A percentile compares a stretch with the other conserved stretches of the same genome.
Conservation (phyloP, 1,140 invertebrate species). For the Eueides isabella region DNA sequence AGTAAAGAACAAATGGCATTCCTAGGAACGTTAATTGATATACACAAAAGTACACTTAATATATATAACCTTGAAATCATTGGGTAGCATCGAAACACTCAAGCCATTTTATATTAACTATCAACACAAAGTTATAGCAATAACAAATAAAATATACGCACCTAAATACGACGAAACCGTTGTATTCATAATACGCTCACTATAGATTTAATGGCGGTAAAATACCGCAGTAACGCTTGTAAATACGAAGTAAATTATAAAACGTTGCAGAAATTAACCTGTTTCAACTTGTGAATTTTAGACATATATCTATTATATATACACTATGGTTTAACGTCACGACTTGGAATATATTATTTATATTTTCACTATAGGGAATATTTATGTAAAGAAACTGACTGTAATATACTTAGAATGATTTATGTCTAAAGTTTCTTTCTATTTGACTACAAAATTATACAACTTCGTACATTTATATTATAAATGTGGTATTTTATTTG, state of each 20-base stretch:
- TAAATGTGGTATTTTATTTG: neutral
- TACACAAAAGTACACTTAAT: neutral
- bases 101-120: neutral
- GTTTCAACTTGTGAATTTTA: conserved; percentile 7
- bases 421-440: neutral
- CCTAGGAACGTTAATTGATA: conserved; percentile 5
- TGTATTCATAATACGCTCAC: conserved; percentile 54
- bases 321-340: neutral
- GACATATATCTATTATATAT: neutral
- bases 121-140: neutral
- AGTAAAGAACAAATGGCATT: neutral
- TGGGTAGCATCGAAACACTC: neutral
- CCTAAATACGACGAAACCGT: conserved; percentile 54
- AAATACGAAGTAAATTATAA: neutral
- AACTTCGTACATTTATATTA: neutral
- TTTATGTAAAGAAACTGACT: neutral
- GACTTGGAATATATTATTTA: no score
- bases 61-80: conserved; percentile 7
- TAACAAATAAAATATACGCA: conserved; percentile 30
- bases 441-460: neutral
- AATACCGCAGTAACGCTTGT: conserved; percentile 6
- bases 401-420: neutral
- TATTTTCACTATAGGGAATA: no score
- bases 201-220: neutral
- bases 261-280: neutral